Evolutionary conservation across 2,797 vertebrate genomes (phyloP), one percentile per base, ranked within the genome.

Genomic region (Sebastes minor): DNA sequence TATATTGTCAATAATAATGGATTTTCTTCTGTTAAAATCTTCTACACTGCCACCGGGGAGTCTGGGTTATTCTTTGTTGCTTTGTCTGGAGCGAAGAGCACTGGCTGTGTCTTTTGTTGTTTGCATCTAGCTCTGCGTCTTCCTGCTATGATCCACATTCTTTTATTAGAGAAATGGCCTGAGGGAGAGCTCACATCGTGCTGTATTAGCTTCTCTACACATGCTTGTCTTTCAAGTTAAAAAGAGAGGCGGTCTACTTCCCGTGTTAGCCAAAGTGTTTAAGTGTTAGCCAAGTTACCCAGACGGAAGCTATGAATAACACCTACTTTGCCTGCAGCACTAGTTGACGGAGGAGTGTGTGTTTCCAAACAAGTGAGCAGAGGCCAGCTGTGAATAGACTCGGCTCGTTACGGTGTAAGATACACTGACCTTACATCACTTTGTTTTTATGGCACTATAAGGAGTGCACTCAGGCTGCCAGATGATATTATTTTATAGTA

Each of bases 241-340:
- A 22, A 62, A 11, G 13, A 30, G 28, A 61, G 28, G 28, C 5
- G 27, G 57, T 32, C 28, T 8, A 13, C 60, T 8, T 35, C 60
- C 32, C 32, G 6, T 33, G 75, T 82, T 81, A 76, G 85, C 78
- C 77, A 82, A 81, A 67, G 81, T 88, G 84, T 83, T 69, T 66
- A 88, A 74, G 81, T 67, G 83, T n/a, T 33, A 63, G 80, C 67
- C 72, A 59, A 76, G 82, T 76, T 76, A 69, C 65, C 67, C 62
- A 60, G 59, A 81, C 4, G 3, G 74, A 73, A 65, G 79, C 85
- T 83, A 76, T 88, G 81, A 82, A 86, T 88, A 88, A 83, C 78
- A 69, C 74, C 76, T 59, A 27, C 65, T 82, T 71, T 64, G 62
- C 83, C 87, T 70, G 57, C 27, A 70, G 86, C 42, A 8, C 32